phyloP scores from a whole-genome alignment of 92 coral and sea anemone species.

The Bergia puertoricense region DNA sequence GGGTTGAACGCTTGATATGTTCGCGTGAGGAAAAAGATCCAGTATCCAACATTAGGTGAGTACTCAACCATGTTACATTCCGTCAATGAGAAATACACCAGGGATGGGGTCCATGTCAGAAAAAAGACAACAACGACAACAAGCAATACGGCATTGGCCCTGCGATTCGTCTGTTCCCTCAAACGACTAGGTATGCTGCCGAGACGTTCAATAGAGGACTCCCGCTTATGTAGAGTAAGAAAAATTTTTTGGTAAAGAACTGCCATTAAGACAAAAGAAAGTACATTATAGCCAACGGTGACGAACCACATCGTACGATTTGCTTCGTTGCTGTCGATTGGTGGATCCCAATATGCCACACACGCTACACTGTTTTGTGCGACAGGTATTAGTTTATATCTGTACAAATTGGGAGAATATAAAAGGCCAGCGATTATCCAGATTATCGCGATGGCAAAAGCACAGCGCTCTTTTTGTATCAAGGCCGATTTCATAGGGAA shows the following conservation, averaged over 20 bases:
- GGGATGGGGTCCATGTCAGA: conserved; percentile 14
- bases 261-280: not conserved
- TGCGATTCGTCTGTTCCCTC: not conserved
- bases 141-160: conserved; percentile 17
- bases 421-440: conserved; percentile 13
- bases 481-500: conserved; percentile 20
- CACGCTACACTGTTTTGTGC: not conserved
- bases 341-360: not conserved
- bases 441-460: not conserved
- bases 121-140: conserved; percentile 23
- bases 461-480: not conserved
- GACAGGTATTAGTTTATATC: not conserved
- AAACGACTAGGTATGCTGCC: not conserved
- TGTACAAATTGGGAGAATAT: conserved; percentile 8
- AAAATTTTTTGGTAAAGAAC: conserved; percentile 17
- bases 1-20: conserved; percentile 31
- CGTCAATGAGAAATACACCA: not conserved
- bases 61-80: not conserved
- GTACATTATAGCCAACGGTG: not conserved
- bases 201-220: not conserved
- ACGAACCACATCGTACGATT: not conserved
- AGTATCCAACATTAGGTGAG: not conserved
- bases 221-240: not conserved
- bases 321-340: not conserved
- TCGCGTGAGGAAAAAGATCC: conserved; percentile 7